Evolutionary conservation across 2,888 invertebrate species (phyloP), one percentile per base, ranked within the genome.

Genomic region (Meteorus colon): DNA sequence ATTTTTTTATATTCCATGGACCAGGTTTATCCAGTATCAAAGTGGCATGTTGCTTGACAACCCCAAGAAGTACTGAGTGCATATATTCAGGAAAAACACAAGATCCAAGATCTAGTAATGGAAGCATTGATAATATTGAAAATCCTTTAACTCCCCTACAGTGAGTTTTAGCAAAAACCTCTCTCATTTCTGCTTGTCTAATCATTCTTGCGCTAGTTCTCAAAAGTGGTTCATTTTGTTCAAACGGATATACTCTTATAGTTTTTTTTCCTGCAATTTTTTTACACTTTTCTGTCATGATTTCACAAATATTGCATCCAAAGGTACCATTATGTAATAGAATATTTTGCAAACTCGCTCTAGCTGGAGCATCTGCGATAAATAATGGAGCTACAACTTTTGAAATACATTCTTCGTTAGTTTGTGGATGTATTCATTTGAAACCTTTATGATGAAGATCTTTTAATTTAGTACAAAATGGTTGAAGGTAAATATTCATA

Each of bases 31-130:
- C n/a, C n/a, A n/a, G n/a, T n/a, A n/a, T n/a, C n/a, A n/a, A n/a
- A n/a, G n/a, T n/a, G n/a, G n/a, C n/a, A n/a, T n/a, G 6, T 6
- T 34, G 34, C 34, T 6, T 68, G 3, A 37, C 77, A 19, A 78
- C 73, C 12, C 78, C 77, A 37, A 80, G 48, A 1, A 82, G 70
- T 51, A 80, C 77, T 8, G 80, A 81, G 72, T 82, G 81, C 80
- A 83, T 79, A 59, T 76, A 81, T 45, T 83, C 75, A 51, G 81
- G 78, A 14, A 81, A 19, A 27, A 78, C 19, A 51, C 79, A 81
- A 6, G 77, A 74, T 16, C 75, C 73, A 60, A 77, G 59, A 73
- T 79, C 77, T 60, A 80, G 48, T 19, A 77, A 27, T 27, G 81
- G 81, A 10, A 79, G 34, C 31, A 6, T 10, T 31, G 79, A 27